Evolutionary conservation across 2,888 invertebrate species (phyloP).

Genomic region (Papilio gigon): DNA sequence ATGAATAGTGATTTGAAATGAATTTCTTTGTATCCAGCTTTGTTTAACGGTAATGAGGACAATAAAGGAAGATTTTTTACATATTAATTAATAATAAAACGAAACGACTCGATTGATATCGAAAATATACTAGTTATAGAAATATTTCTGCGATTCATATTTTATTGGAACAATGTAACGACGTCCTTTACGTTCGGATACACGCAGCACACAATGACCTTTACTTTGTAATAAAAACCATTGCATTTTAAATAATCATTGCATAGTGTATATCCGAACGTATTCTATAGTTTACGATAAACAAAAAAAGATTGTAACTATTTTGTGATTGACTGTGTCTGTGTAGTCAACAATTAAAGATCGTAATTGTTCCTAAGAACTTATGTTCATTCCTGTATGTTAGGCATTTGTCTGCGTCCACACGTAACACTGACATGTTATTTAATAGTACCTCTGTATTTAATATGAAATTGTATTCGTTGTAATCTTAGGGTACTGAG

Average conservation of each 20-base stretch:
- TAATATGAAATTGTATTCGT: constrained; percentile 59
- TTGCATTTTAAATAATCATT: constrained; percentile 38
- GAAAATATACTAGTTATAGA: constrained; percentile 74
- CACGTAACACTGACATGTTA: constrained; percentile 50
- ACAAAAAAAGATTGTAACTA: constrained; percentile 36
- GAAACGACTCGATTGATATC: constrained; percentile 74
- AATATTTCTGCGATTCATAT: constrained; percentile 53
- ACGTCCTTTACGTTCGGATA: constrained; percentile 51
- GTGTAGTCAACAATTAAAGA: constrained; percentile 33
- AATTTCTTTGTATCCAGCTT: constrained; percentile 60
- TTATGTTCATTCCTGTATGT: constrained; percentile 46
- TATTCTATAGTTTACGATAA: constrained; percentile 32
- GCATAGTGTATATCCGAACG: constrained; percentile 45
- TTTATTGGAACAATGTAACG: constrained; percentile 36
- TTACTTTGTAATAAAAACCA: constrained; percentile 20
- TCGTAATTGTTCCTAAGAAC: constrained; percentile 40
- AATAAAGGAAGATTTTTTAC: constrained; percentile 82
- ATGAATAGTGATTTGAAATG: constrained; percentile 44
- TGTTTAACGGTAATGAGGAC: constrained; percentile 78
- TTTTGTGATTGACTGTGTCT: constrained; percentile 37
- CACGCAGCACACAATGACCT: constrained; percentile 43
- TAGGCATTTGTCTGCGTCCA: constrained; percentile 42
- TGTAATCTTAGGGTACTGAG: constrained; percentile 73
- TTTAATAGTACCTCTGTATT: constrained; percentile 50
- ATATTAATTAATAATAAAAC: constrained; percentile 75